Base-by-base conservation (phyloP, 2,888 invertebrate species). In the Nezara viridula region DNA sequence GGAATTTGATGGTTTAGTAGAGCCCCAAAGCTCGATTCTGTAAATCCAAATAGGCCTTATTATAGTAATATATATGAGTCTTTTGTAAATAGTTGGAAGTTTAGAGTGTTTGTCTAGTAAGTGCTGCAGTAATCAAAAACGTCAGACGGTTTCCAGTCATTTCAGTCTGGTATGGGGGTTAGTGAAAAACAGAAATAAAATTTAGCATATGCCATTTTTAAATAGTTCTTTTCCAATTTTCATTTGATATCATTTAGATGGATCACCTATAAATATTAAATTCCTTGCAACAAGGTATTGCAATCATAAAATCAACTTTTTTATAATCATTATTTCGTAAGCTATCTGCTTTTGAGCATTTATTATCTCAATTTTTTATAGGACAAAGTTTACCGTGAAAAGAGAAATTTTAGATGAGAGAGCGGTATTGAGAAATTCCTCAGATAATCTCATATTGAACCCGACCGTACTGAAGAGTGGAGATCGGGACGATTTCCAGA, bases 401-500 rank as follows among this genome's bases (percentile, higher is more conserved):
- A 81, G 27, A 40, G 81, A 44, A 24, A 81, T 81, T 44, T n/a
- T 81, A n/a, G 81, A 81, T 24, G 81, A 81, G 16, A 24, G 81
- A 47, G 81, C 40, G n/a, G 44, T 44, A 12, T 24, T 81, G 44
- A 81, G 44, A 47, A n/a, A 81, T 16, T 81, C 81, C 16, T 44
- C 81, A 4, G 81, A 40, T 47, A 44, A 81, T 21, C 14, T 81
- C 1, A n/a, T 81, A 24, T 47, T 81, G 12, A 81, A 81, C 12
- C 81, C 81, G 4, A 81, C 40, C 14, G 44, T 81, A 4, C 14
- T 81, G n/a, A 24, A 44, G n/a, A 81, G 81, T 14, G 81, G 81
- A 12, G 81, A 81, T 81, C 44, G 27, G 0, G 44, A 47, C n/a
- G 81, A 81, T 16, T 81, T 81, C n/a, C n/a, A 81, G 7, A 44